These are phyloP conservation scores for Brachionus paranguensis DNA, from an alignment of 1,140 invertebrate species.

Conservation along the genomic window DNA sequence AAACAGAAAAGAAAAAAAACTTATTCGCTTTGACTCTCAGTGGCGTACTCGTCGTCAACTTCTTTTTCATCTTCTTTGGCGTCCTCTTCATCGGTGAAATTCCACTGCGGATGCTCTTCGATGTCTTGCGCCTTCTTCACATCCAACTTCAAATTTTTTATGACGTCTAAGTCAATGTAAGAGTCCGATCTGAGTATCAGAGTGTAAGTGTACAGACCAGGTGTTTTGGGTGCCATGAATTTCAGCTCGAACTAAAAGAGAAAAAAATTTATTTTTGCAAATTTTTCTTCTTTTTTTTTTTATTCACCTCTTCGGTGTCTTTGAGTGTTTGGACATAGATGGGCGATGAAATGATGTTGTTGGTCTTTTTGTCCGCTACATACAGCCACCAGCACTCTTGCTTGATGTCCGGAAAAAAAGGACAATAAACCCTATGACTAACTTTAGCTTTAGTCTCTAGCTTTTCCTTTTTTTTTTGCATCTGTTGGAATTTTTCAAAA, in stretches of 20 bases:
- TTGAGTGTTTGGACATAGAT: conserved; percentile 69
- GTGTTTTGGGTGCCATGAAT: conserved; percentile 88
- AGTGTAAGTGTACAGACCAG: conserved; percentile 84
- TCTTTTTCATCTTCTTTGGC: neutral
- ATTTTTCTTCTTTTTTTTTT: neutral
- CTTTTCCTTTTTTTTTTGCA: conserved; percentile 68
- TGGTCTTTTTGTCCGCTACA: conserved; percentile 84
- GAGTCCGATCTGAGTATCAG: conserved; percentile 90
- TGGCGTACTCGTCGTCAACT: conserved; percentile 11
- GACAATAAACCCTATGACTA: conserved; percentile 91
- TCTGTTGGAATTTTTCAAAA: conserved; percentile 59
- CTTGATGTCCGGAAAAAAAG: conserved; percentile 88
- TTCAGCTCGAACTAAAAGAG: conserved; percentile 75
- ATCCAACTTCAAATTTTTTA: conserved; percentile 33
- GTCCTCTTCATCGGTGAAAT: conserved; percentile 39
- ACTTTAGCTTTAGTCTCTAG: conserved; percentile 85
- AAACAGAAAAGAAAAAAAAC: neutral
- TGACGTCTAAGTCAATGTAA: conserved; percentile 63
- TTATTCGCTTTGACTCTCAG: conserved; percentile 31
- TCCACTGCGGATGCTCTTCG: conserved; percentile 37
- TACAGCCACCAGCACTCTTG: conserved; percentile 99
- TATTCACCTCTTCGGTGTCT: conserved; percentile 51
- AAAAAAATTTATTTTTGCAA: neutral
- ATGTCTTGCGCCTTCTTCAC: neutral
- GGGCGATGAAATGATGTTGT: conserved; percentile 78